Evolutionary conservation across 1,140 invertebrate species (phyloP), one percentile per base, ranked within the genome.

Genomic region (Cecropterus lyciades): DNA sequence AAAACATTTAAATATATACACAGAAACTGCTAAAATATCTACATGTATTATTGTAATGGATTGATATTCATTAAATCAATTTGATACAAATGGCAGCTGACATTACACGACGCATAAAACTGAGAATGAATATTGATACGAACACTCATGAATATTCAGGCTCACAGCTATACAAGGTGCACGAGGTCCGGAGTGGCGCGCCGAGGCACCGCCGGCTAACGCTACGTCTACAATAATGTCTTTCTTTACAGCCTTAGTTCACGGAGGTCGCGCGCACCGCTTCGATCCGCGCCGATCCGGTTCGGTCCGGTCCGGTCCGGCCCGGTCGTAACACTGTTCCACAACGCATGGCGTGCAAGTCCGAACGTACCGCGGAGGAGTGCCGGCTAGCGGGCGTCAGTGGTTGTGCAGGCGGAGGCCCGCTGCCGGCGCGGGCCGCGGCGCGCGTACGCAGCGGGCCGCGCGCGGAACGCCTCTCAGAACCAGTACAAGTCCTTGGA

Each of bases 401-500:
- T 3, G 30, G 30, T 4, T 3, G 7, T 8, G 30, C 24, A 14
- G 60, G 10, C 6, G 37, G 24, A 37, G 27, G 17, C 11, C 46
- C 49, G 51, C 42, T 37, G 30, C 14, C n/a, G 42, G 51, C 16
- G 20, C 33, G 10, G 24, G 33, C 20, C 14, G 33, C 24, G 16
- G 42, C 45, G 52, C 51, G 17, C 48, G 27, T 57, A 7, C 30
- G 42, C 42, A 4, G 14, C 24, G 37, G 20, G 9, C 48, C 37
- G 37, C 7, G 17, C 8, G 10, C 45, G 43, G 65, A 55, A 27
- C 7, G 56, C 37, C 37, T 40, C 79, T 91, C 82, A 93, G 84
- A 93, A 93, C 93, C 93, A 93, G 85, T 93, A 93, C 62, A 93
- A 84, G 73, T 93, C 93, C 85, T 93, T 93, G 16, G 93, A 93